phyloP scores from a whole-genome alignment of 2,888 invertebrate genomes.

The Agapostemon virescens region DNA sequence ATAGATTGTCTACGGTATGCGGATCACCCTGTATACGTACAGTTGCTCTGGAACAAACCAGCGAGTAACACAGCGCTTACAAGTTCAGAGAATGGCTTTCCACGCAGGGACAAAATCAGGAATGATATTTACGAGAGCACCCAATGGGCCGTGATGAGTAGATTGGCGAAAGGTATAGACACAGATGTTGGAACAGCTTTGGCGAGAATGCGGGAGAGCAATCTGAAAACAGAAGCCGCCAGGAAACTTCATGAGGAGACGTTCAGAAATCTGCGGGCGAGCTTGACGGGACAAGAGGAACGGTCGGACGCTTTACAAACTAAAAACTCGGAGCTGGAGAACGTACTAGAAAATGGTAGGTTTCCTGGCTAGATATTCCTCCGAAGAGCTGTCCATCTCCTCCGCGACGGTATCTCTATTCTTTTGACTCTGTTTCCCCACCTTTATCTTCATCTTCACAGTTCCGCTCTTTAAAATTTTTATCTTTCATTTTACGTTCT shows the following conservation, averaged over 20 bases:
- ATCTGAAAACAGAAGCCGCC: slow-evolving; percentile 39
- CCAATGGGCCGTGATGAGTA: slow-evolving; percentile 70
- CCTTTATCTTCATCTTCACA: background rate
- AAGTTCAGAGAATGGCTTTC: background rate
- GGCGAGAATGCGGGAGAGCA: slow-evolving; percentile 44
- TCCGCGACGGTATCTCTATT: slow-evolving; percentile 3
- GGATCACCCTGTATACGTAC: too few relatives aligned
- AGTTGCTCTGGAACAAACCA: too few relatives aligned
- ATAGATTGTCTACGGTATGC: too few relatives aligned
- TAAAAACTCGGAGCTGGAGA: slow-evolving; percentile 29
- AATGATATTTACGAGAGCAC: slow-evolving; percentile 64
- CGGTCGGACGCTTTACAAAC: slow-evolving; percentile 40
- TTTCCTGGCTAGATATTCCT: slow-evolving; percentile 27
- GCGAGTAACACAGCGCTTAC: background rate
- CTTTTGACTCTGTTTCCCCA: background rate
- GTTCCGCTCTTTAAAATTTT: background rate
- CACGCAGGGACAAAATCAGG: slow-evolving; percentile 51
- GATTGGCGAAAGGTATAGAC: slow-evolving; percentile 58
- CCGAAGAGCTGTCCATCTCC: slow-evolving; percentile 16
- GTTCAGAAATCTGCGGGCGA: slow-evolving; percentile 34
- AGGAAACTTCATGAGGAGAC: slow-evolving; percentile 47
- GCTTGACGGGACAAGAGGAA: slow-evolving; percentile 33
- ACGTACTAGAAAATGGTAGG: slow-evolving; percentile 56
- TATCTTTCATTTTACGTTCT: background rate
- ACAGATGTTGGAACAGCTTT: slow-evolving; percentile 56